Conservation (phyloP, 2,113 vertebrate species). For the Pandion haliaetus region DNA sequence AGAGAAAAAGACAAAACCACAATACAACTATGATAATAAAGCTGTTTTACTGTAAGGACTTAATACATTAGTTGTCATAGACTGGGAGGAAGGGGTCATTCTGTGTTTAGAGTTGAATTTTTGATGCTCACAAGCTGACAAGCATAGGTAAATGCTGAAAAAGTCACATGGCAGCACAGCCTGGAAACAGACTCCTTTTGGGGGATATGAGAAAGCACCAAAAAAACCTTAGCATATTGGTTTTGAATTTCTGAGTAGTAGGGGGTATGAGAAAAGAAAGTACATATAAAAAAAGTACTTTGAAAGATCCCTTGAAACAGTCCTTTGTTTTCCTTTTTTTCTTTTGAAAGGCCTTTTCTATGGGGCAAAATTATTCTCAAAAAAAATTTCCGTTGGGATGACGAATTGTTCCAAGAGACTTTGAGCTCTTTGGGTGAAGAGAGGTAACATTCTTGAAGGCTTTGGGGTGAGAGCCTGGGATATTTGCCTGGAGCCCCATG, state of each 20-base stretch:
- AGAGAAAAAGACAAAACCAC: neutral
- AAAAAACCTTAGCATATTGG: neutral
- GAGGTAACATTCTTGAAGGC: neutral
- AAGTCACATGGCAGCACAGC: neutral
- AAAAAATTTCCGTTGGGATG: accelerated
- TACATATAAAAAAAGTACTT: neutral
- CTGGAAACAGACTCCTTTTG: neutral
- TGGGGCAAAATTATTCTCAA: neutral
- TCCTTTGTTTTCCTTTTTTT: neutral
- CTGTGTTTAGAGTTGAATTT: neutral
- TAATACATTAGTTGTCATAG: neutral
- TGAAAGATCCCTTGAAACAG: neutral
- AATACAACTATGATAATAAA: neutral
- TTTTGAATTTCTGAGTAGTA: neutral
- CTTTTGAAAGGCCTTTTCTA: neutral
- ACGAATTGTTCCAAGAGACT: neutral
- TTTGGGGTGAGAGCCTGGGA: neutral
- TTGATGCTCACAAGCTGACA: neutral
- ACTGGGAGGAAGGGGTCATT: neutral
- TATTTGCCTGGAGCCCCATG: neutral
- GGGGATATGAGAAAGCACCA: neutral
- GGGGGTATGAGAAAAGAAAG: neutral
- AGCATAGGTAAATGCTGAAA: neutral
- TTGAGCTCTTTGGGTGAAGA: neutral
- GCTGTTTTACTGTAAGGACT: neutral